Conservation (phyloP, 1,140 invertebrate genomes). For the Drosophila subpulchrella region DNA sequence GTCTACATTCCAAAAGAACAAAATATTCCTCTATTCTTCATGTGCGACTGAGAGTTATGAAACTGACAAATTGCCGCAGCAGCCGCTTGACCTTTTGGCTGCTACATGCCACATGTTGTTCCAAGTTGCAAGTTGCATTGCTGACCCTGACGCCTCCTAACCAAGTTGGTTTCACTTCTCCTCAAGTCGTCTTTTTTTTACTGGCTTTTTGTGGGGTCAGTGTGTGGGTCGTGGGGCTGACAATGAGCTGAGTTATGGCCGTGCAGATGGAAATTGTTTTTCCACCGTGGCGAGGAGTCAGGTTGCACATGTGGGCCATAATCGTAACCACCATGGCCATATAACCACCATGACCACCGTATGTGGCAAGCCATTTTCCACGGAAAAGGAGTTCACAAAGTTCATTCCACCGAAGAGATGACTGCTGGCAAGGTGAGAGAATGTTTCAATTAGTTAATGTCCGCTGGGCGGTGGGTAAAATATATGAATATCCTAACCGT, state of each 20-base stretch:
- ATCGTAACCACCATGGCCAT: slow-evolving; percentile 23
- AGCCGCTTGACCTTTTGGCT: slow-evolving; percentile 60
- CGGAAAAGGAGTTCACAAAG: slow-evolving; percentile 43
- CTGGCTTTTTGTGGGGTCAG: slow-evolving; percentile 53
- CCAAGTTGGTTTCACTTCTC: slow-evolving; percentile 41
- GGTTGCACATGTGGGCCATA: slow-evolving; percentile 53
- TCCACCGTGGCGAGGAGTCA: slow-evolving; percentile 50
- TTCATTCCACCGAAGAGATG: slow-evolving; percentile 33
- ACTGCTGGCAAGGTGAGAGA: slow-evolving; percentile 48
- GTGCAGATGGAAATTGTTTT: slow-evolving; percentile 78
- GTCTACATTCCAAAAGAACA: not conserved
- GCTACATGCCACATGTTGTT: slow-evolving; percentile 20
- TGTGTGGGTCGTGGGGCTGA: slow-evolving; percentile 72
- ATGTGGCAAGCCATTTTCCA: slow-evolving; percentile 42
- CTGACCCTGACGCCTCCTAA: slow-evolving; percentile 71
- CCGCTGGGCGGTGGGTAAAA: not conserved
- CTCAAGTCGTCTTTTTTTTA: slow-evolving; percentile 15
- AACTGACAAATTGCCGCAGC: slow-evolving; percentile 79
- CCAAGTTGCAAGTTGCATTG: slow-evolving; percentile 23
- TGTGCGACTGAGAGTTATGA: slow-evolving; percentile 54
- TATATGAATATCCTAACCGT: slow-evolving; percentile 2
- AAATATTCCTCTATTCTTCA: not conserved
- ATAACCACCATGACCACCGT: slow-evolving; percentile 40
- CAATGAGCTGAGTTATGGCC: slow-evolving; percentile 78
- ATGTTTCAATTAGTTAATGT: slow-evolving; percentile 59